Evolutionary conservation across 2,113 vertebrate species (phyloP).

Genomic region (Bos taurus): ARS-UCD2.0 NC_037334.1:59393501-59394000

Average conservation of each 20-base stretch:
- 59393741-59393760: background rate
- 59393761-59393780: background rate
- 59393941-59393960: background rate
- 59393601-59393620: background rate
- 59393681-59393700: background rate
- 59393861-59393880: background rate
- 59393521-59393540: background rate
- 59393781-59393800: background rate
- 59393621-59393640: background rate
- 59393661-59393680: background rate
- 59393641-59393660: background rate
- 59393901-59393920: background rate
- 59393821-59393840: background rate
- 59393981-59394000: background rate
- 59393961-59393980: background rate
- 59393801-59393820: background rate
- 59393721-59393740: background rate
- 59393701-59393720: background rate
- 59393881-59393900: background rate
- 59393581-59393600: background rate
- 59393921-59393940: background rate
- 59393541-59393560: background rate
- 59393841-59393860: background rate
- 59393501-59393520: background rate
- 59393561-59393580: background rate